Base-by-base conservation (phyloP, 2,888 invertebrate species). In the Cosmopolites sordidus region DNA sequence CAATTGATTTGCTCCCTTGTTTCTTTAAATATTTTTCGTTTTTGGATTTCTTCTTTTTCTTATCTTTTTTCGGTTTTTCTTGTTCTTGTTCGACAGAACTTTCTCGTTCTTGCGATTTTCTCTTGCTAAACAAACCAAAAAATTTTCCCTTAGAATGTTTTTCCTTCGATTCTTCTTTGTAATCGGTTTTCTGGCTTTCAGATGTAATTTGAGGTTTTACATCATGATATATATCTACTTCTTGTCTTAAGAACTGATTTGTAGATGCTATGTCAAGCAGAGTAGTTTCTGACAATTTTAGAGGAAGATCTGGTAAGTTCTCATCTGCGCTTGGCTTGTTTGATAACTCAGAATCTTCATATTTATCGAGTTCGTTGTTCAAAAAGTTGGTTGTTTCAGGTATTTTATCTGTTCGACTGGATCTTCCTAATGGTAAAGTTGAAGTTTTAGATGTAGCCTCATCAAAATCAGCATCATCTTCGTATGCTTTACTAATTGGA, bases 41-140 rank as follows among this genome's bases (percentile, higher is more conserved):
- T 60, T 55, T 48, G 42, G 41, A 56, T 47, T 44, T 58, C n/a
- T 37, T 30, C 55, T 58, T 55, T 43, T 50, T 62, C 48, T 59
- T 59, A 2, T 55, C 49, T 50, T 59, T 54, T 16, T 58, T 54
- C 14, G 27, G 50, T 18, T 51, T 54, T 22, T 22, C 27, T 46
- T 58, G 51, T 22, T 58, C 48, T 11, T 56, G 41, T 16, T 57
- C 56, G 1, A 33, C 27, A 14, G 61, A 59, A 16, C 8, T 38
- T 48, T 62, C 62, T 51, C 58, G 53, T 11, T 65, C 64, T 16
- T 62, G 58, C 5, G 66, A 65, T 30, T 61, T 61, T 48, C 66
- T 67, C 48, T 67, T 68, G 5, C 61, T 58, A 55, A 68, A 68
- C 12, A 68, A 22, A 9, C 66, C 64, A 47, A 66, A 64, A 2